Evolutionary conservation across 2,797 vertebrate species (phyloP), one percentile per base, ranked within the genome.

Genomic region (Eospalax fontanierii): DNA sequence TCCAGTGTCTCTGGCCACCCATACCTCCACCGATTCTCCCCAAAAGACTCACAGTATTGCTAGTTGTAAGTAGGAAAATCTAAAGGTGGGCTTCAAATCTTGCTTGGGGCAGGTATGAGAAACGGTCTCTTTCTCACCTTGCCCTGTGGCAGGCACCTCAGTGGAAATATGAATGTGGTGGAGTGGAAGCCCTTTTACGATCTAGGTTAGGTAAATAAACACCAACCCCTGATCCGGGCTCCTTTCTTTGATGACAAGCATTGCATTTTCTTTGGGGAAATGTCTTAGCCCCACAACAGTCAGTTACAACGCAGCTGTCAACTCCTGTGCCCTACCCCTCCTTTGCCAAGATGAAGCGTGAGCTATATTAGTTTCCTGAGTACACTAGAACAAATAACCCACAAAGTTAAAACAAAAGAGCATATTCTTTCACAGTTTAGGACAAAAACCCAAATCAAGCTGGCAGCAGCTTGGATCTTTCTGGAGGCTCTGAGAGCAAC

Each of bases 321-420:
- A 19, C 86, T 93, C 71, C 80, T 21, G 26, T 65, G 12, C 1
- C 50, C 73, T 65, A 15, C 38, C 63, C 85, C 30, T 61, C 18
- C 75, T 75, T 40, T 30, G 59, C 63, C 87, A 89, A 90, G 65
- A 94, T 50, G 26, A 71, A 59, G 71, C 74, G 59, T 22, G 35
- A n/a, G 70, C 74, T 81, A 2, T 43, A 46, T 57, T 81, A 12
- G 22, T 70, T 93, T 95, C 54, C 78, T 82, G n/a, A 35, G 38
- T 16, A 7, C 35, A 50, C 9, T 43, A 15, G 89, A 40, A 90
- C 68, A 91, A 94, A 90, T 88, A 35, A 74, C 40, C 40, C 63
- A 78, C 70, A 85, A 91, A 65, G 16, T 92, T 85, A 80, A 90
- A 85, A 74, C 19, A 83, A 76, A 66, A 81, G 46, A 75, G 38